A percentile compares a stretch with the other conserved stretches of the same genome.
Conservation (phyloP, 2,888 invertebrate species). For the Neelides folsomi region DNA sequence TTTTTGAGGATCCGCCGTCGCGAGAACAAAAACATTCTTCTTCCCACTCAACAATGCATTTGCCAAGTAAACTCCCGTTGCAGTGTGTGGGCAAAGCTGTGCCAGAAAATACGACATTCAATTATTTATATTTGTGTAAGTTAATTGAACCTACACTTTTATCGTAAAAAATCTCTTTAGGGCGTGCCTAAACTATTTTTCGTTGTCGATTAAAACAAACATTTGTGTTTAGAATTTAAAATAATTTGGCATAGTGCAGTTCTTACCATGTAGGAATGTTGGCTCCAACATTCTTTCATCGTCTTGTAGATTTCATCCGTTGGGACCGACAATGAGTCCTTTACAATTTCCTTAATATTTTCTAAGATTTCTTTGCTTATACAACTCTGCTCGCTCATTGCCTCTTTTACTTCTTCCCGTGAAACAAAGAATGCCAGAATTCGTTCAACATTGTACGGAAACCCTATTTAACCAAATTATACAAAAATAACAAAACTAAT, state of each 20-base stretch:
- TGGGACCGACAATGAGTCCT: slow-evolving; percentile 28
- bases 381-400: slow-evolving; percentile 32
- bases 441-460: slow-evolving; percentile 40
- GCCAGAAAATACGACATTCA: neutral
- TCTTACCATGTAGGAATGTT: slow-evolving; percentile 35
- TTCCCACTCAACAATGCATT: neutral
- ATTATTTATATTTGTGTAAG: too few relatives aligned
- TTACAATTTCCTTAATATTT: slow-evolving; percentile 32
- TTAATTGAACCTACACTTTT: too few relatives aligned
- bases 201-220: too few relatives aligned
- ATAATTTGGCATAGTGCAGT: neutral
- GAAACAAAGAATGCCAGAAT: slow-evolving; percentile 37
- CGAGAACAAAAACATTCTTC: slow-evolving; percentile 33
- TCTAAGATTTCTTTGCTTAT: slow-evolving; percentile 23
- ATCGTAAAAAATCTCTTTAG: too few relatives aligned
- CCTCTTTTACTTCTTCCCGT: slow-evolving; percentile 34
- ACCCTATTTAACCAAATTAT: too few relatives aligned
- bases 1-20: slow-evolving; percentile 40
- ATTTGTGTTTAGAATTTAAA: too few relatives aligned
- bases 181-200: too few relatives aligned
- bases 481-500: too few relatives aligned
- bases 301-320: slow-evolving; percentile 36
- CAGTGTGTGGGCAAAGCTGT: slow-evolving; percentile 40
- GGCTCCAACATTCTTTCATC: slow-evolving; percentile 36
- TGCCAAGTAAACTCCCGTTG: slow-evolving; percentile 36